phyloP scores from a whole-genome alignment of 2,797 vertebrate species.

The Halcyon badia region DNA sequence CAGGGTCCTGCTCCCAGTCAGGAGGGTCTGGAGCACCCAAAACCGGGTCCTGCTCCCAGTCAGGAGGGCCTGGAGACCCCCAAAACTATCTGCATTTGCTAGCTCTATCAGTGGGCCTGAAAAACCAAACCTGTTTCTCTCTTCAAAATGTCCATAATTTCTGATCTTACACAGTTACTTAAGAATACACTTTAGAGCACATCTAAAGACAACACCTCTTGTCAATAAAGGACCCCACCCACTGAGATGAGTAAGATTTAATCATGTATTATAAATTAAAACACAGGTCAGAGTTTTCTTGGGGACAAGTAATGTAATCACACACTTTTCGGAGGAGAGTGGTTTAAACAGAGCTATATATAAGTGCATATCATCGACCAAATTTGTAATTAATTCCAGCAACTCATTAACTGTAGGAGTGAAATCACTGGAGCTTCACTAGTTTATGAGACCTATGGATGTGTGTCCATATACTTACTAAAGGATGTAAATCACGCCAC shows the following conservation, averaged over 20 bases:
- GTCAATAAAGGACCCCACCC: neutral
- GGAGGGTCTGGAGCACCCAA: neutral
- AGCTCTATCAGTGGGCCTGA: neutral
- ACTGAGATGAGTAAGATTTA: neutral
- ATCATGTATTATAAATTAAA: neutral
- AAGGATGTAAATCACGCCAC: neutral
- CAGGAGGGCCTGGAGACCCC: neutral
- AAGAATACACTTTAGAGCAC: neutral
- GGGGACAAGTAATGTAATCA: neutral
- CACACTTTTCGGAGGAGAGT: neutral
- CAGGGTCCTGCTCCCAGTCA: neutral
- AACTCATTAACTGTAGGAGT: neutral
- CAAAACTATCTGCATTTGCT: neutral
- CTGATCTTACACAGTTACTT: neutral
- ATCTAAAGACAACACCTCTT: neutral
- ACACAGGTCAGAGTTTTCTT: neutral
- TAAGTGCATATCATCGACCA: neutral
- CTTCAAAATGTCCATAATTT: neutral
- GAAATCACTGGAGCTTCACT: neutral
- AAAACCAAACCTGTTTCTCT: neutral
- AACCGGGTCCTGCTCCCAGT: neutral
- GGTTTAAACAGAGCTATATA: neutral
- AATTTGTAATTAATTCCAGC: conserved; percentile 15
- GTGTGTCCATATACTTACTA: neutral
- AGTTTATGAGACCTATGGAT: neutral